Evolutionary conservation across 2,113 vertebrate species (phyloP).

Genomic region (Ornithorhynchus anatinus): DNA sequence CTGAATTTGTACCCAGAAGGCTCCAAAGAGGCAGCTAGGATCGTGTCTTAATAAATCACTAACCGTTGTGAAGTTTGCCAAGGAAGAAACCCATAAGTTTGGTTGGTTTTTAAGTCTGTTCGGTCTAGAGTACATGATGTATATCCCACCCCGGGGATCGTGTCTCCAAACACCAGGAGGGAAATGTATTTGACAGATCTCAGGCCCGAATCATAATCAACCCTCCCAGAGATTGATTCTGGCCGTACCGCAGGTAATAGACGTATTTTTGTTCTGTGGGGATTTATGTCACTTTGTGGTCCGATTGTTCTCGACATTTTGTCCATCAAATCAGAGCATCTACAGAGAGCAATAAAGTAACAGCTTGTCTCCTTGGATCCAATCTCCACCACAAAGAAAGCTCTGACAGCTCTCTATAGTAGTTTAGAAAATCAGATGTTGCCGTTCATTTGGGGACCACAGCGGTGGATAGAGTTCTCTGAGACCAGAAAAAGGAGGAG

Average conservation of each 20-base stretch:
- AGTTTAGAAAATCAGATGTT: slow-evolving; percentile 11
- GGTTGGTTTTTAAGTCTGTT: slow-evolving; percentile 63
- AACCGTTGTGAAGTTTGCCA: slow-evolving; percentile 57
- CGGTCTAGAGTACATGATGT: slow-evolving; percentile 46
- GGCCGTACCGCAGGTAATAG: slow-evolving; percentile 51
- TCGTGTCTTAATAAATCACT: slow-evolving; percentile 38
- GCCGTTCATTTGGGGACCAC: neutral
- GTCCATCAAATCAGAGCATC: slow-evolving; percentile 53
- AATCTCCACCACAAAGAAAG: neutral
- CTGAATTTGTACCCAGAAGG: too few species aligned
- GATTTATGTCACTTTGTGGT: slow-evolving; percentile 64
- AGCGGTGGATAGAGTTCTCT: neutral
- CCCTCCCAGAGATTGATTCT: slow-evolving; percentile 59
- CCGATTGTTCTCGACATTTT: slow-evolving; percentile 61
- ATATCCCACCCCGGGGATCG: slow-evolving; percentile 47
- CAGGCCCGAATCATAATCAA: slow-evolving; percentile 62
- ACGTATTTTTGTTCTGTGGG: slow-evolving; percentile 57
- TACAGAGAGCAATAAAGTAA: slow-evolving; percentile 46
- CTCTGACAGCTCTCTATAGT: slow-evolving; percentile 20
- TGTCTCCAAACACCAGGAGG: slow-evolving; percentile 58
- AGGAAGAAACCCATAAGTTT: slow-evolving; percentile 39
- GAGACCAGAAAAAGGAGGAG: too few species aligned
- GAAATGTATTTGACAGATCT: slow-evolving; percentile 70
- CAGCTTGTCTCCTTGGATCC: slow-evolving; percentile 55
- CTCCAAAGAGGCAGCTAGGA: too few species aligned